Evolutionary conservation across 2,888 invertebrate species (phyloP), one percentile per base, ranked within the genome.

Genomic region (Mantis religiosa): DNA sequence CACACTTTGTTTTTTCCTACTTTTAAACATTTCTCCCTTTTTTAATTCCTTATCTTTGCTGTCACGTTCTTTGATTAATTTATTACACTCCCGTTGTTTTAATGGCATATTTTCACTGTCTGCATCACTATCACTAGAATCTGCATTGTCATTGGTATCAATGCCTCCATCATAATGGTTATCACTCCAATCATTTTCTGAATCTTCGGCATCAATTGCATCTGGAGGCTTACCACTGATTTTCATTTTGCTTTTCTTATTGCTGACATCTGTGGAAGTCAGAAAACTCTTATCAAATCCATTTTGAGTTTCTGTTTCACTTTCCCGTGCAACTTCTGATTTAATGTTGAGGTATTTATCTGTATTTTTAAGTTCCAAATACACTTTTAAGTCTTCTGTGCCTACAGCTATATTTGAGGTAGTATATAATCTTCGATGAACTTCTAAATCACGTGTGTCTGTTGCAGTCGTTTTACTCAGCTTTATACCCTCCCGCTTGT

Each of bases 391-490:
- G 30, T 87, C 87, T 41, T 82, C 82, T 30, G 87, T 87, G 82
- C 82, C 87, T 27, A 87, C 28, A 34, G 87, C 81, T 41, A 27
- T 28, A 27, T 15, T 28, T 27, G 82, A 34, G 30, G 87, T 87
- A 20, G 87, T 28, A 20, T 54, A 20, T n/a, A 34, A 34, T 82
- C 82, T 27, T 87, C 82, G 81, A 82, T 82, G 87, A 82, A 27
- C 82, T 81, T 89, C 89, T 8, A 90, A 85, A 83, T 90, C 90
- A 30, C 82, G 84, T 1, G 90, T 90, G n/a, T 90, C 90, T 27
- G 90, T 90, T 30, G 88, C 89, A 20, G 89, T 83, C 20, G 89
- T 87, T 54, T 86, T 87, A 82, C 86, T 88, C 15, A 34, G 28
- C 83, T 89, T 90, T 25, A 87, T 30, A n/a, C 71, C 30, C 25